Base-by-base conservation (phyloP, 2,888 invertebrate genomes). In the Camponotus fellah region DNA sequence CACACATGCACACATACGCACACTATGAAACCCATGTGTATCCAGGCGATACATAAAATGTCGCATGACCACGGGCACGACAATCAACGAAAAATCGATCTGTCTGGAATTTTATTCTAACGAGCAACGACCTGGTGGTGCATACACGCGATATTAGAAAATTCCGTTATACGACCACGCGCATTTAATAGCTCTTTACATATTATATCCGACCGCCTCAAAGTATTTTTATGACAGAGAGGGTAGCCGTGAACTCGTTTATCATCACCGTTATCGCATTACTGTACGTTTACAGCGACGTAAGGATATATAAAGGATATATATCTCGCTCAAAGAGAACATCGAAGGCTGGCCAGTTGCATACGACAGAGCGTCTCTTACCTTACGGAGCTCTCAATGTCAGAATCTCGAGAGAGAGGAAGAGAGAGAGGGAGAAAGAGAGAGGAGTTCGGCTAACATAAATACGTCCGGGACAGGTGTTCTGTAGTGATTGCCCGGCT, bases 391-490 rank as follows among this genome's bases (percentile, higher is more conserved):
- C 58, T 65, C 34, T 32, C 74, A 58, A 71, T 71, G 84, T 82
- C 75, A 75, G 69, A 66, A 65, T 64, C 49, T 58, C 58, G 21
- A 71, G 21, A 34, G 56, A 68, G 77, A 53, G 62, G 60, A n/a
- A 65, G 77, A 75, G 71, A 65, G 49, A 46, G 64, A 71, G 80
- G 21, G 64, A 66, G 74, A 69, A 10, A 14, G 43, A 66, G 66
- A 46, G 64, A 71, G 75, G 53, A 53, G n/a, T 53, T 56, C 74
- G 77, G 69, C 58, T 64, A 69, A 79, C 75, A 79, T 84, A 87
- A 87, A 87, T 83, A 84, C 79, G 74, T 77, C 69, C 82, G 85
- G 74, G 83, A 84, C 89, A 90, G 89, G 89, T 90, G 89, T 87
- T 82, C 58, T 77, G 81, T 85, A 86, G 89, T 89, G 89, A 89